Percentiles rank a stretch among this genome's conserved stretches.
These are phyloP conservation scores for Pelobates fuscus DNA, from an alignment of 2,113 vertebrate genomes.

Conservation along the genomic window DNA sequence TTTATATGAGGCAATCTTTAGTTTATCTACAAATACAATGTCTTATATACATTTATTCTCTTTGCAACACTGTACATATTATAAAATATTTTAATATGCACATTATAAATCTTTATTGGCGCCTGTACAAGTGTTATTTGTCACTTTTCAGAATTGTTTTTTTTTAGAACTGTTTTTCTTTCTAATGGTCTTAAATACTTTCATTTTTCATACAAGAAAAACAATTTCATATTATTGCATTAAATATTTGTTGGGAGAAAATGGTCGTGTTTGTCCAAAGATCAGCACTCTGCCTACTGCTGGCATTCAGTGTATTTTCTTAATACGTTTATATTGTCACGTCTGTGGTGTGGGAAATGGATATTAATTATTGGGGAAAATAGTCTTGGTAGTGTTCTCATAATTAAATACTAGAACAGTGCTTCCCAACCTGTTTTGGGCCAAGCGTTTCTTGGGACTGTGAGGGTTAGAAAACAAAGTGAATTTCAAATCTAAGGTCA, in stretches of 20 bases:
- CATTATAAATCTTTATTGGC: neutral
- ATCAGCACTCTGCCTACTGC: slow-evolving; percentile 19
- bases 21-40: too few species aligned
- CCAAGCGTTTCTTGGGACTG: too few species aligned
- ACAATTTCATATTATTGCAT: slow-evolving; percentile 17
- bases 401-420: too few species aligned
- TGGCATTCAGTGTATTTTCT: slow-evolving; percentile 33
- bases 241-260: slow-evolving; percentile 28
- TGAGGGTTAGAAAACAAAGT: too few species aligned
- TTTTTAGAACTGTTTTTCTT: slow-evolving; percentile 21
- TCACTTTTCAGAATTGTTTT: slow-evolving; percentile 32
- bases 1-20: too few species aligned
- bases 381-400: too few species aligned
- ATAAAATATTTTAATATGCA: too few species aligned
- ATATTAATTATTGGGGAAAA: neutral
- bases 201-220: slow-evolving; percentile 25
- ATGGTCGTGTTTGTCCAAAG: slow-evolving; percentile 18
- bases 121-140: slow-evolving; percentile 4
- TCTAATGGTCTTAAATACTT: slow-evolving; percentile 19
- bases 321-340: slow-evolving; percentile 37
- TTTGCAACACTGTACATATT: too few species aligned
- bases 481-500: too few species aligned
- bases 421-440: too few species aligned
- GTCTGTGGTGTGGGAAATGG: slow-evolving; percentile 36
- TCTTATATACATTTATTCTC: too few species aligned